Evolutionary conservation across 2,888 invertebrate genomes (phyloP).

Genomic region (Sesia apiformis): DNA sequence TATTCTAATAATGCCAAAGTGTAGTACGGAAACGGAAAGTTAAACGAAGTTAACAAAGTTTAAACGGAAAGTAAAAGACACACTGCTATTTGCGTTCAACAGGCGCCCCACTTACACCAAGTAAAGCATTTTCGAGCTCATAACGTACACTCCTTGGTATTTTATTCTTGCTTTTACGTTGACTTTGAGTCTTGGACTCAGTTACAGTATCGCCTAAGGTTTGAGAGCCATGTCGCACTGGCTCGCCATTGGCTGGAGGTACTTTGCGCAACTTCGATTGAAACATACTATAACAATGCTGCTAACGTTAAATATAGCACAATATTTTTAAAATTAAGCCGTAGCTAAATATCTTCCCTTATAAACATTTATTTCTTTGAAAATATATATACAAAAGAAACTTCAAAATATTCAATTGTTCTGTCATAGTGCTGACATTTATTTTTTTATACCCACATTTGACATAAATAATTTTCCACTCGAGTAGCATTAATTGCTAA

Average conservation of each 20-base stretch:
- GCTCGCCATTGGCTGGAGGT: background rate
- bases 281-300: too few relatives aligned
- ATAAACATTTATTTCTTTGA: conserved; percentile 12
- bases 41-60: too few relatives aligned
- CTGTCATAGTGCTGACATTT: conserved; percentile 10
- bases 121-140: conserved; percentile 57
- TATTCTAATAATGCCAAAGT: background rate
- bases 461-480: too few relatives aligned
- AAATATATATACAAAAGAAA: conserved; percentile 31
- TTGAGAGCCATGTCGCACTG: background rate
- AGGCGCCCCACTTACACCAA: conserved; percentile 37
- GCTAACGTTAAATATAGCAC: too few relatives aligned
- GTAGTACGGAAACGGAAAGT: too few relatives aligned
- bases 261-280: too few relatives aligned
- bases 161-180: conserved; percentile 32
- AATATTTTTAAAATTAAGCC: background rate
- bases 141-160: conserved; percentile 48
- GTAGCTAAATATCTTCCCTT: background rate
- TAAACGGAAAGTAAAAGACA: background rate
- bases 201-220: background rate
- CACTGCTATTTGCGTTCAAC: too few relatives aligned
- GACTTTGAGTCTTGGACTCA: conserved; percentile 4
- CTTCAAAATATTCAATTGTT: conserved; percentile 36
- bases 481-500: too few relatives aligned
- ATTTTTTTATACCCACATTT: too few relatives aligned